These are phyloP conservation scores for Pangasianodon hypophthalmus DNA, from an alignment of 2,113 vertebrate genomes.

Conservation along the genomic window DNA sequence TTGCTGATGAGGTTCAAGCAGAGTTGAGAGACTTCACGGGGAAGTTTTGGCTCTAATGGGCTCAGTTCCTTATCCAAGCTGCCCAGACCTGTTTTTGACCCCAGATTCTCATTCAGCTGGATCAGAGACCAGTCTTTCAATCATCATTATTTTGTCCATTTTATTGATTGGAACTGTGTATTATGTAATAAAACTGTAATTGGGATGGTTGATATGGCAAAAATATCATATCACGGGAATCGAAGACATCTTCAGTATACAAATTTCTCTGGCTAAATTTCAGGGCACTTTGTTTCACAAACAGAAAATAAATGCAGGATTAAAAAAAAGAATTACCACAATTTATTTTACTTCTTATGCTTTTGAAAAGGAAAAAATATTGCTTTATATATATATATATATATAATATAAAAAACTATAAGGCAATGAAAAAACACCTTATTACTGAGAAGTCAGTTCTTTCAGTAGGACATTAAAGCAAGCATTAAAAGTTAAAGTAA, in stretches of 20 bases:
- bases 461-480: neutral
- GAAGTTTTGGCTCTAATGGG: conserved; percentile 2
- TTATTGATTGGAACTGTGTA: neutral
- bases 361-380: neutral
- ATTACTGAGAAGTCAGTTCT: neutral
- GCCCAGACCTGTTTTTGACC: conserved; percentile 1
- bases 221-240: neutral
- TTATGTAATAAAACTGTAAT: conserved; percentile 8
- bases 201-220: neutral
- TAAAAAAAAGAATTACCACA: neutral
- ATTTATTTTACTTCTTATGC: neutral
- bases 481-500: no score
- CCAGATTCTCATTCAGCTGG: neutral
- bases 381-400: neutral
- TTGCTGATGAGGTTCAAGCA: conserved; percentile 17
- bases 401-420: neutral
- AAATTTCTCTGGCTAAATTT: neutral
- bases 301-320: neutral
- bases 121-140: neutral
- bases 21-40: conserved; percentile 1
- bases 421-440: neutral
- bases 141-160: conserved; percentile 14
- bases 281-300: neutral
- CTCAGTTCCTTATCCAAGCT: neutral
- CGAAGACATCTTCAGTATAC: neutral